Evolutionary conservation across 2,797 vertebrate genomes (phyloP).

Genomic region (Tokudaia muenninki): DNA sequence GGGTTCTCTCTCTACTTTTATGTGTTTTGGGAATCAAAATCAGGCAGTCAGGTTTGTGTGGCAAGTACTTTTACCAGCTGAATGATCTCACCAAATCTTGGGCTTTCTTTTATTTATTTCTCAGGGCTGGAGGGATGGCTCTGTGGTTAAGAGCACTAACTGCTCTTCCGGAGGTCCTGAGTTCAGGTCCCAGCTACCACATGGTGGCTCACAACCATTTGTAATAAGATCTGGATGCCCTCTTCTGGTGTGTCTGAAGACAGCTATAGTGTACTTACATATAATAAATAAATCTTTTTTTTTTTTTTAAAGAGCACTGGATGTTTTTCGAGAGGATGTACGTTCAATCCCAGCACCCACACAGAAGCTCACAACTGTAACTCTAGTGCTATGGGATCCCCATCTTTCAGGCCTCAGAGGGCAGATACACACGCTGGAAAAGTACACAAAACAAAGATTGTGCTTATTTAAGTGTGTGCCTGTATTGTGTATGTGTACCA

Average conservation of each 20-base stretch:
- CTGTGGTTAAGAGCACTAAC: no score
- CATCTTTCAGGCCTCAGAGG: not conserved
- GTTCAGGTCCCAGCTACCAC: no score
- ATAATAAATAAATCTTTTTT: no score
- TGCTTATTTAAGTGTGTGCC: not conserved
- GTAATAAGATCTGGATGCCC: no score
- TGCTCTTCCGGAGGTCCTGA: no score
- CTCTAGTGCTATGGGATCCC: not conserved
- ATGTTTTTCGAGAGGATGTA: no score
- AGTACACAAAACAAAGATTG: not conserved
- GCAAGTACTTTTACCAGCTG: not conserved
- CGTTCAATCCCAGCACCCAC: no score
- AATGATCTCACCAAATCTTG: not conserved
- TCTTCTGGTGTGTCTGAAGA: no score
- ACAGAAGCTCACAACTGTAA: not conserved
- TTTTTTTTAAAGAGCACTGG: no score
- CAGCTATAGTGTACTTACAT: no score
- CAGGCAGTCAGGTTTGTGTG: not conserved
- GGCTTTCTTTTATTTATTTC: not conserved
- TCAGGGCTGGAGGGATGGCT: not conserved
- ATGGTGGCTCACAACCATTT: no score
- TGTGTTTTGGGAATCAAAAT: not conserved
- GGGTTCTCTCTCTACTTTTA: not conserved
- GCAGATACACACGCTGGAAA: not conserved
- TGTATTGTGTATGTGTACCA: not conserved